Conservation (phyloP, 2,888 invertebrate species). For the Pelosia muscerda region DNA sequence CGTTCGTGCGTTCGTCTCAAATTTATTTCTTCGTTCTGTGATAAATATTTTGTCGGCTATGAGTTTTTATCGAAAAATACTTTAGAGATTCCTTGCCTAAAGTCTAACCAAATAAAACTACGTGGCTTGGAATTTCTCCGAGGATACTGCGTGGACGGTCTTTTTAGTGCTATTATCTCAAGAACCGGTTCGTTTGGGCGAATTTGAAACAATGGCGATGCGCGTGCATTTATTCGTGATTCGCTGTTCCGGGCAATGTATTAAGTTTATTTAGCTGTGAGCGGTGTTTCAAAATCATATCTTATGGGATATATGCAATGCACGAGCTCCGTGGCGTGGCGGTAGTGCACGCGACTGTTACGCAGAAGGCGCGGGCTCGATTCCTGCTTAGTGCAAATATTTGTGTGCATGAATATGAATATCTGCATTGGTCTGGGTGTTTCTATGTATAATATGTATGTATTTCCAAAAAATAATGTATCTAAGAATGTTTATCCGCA, state of each 20-base stretch:
- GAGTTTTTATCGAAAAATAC: conserved; percentile 53
- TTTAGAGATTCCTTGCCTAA: conserved; percentile 49
- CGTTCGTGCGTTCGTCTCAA: conserved; percentile 38
- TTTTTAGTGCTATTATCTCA: conserved; percentile 75
- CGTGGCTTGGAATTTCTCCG: conserved; percentile 49
- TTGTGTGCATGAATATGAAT: no score
- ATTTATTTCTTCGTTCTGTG: conserved; percentile 45
- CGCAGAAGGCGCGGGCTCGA: no score
- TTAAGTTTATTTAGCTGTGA: conserved; percentile 50
- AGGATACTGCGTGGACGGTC: conserved; percentile 49
- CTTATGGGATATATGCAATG: conserved; percentile 33
- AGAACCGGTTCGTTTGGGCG: conserved; percentile 79
- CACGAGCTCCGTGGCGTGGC: no score
- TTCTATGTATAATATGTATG: no score
- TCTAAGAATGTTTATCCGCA: no score
- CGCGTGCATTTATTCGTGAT: conserved; percentile 55
- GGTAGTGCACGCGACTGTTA: no score
- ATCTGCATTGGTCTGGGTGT: no score
- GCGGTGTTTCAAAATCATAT: conserved; percentile 43
- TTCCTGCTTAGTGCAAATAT: no score
- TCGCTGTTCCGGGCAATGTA: conserved; percentile 62
- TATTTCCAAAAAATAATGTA: no score
- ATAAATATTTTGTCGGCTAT: conserved; percentile 48
- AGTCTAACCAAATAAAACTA: conserved; percentile 51
- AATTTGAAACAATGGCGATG: conserved; percentile 80